Evolutionary conservation across 1,140 invertebrate genomes (phyloP), one percentile per base, ranked within the genome.

Genomic region (Planococcus citri): DNA sequence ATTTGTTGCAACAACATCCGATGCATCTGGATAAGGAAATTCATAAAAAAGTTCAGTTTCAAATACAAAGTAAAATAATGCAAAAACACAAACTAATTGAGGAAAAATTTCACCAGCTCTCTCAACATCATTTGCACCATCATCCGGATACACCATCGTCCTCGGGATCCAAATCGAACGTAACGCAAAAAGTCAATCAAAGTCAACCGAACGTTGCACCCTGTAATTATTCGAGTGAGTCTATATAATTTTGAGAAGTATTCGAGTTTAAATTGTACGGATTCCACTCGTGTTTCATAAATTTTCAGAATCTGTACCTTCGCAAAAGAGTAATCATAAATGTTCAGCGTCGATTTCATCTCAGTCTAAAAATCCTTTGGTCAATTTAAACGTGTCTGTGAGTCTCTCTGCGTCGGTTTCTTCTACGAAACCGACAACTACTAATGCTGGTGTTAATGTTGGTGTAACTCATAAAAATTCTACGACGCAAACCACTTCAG

Each of bases 21-120:
- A 58, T 64, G 21, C 20, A 25, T 64, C 10, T 64, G 22, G 60
- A 24, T 64, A 64, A 64, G 24, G 60, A 64, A 25, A 64, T 64
- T 10, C 60, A 64, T 10, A 64, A 64, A 64, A 64, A 64, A 64
- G 25, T 64, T 24, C 20, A 64, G 3, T 4, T 64, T 24, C 20
- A 64, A 64, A 64, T 64, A 21, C 60, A 64, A 27, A 10, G 24
- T 12, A 25, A 21, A 14, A 3, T 64, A 17, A 64, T 64, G 1
- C 25, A 25, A 4, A 64, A 64, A 25, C 60, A 64, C 25, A 64
- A 64, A 64, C 60, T 24, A 27, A 64, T 64, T 3, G 60, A 25
- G 25, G 60, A 64, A 4, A 64, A 64, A 27, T 64, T 64, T 17
- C 60, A 64, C 22, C 20, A 64, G 17, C 60, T 24, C 3, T 3